A percentile compares a stretch with the other conserved stretches of the same genome.
phyloP scores from a whole-genome alignment of 2,797 vertebrate genomes.

The Pipistrellus pipistrellus region DNA sequence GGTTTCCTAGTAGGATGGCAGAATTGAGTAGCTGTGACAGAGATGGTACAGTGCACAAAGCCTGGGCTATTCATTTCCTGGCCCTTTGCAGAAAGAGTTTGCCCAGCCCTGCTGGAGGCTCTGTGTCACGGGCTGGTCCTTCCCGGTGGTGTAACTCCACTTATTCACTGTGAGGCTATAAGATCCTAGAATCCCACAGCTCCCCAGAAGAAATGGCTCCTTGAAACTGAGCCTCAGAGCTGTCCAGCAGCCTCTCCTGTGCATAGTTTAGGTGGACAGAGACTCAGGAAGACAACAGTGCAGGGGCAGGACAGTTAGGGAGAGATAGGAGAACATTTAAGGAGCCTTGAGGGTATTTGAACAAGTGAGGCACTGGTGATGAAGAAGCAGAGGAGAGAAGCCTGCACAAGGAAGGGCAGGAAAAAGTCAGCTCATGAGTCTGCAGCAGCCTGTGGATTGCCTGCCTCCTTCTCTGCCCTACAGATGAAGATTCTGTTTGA shows the following conservation, averaged over 20 bases:
- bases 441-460: too few relatives aligned
- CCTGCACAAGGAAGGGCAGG: not conserved
- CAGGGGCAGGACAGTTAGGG: not conserved
- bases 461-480: not conserved
- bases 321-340: too few relatives aligned
- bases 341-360: not conserved
- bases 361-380: not conserved
- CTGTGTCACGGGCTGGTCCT: accelerated
- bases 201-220: not conserved
- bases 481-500: not conserved
- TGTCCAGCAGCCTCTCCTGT: not conserved
- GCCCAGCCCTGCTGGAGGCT: accelerated
- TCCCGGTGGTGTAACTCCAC: accelerated
- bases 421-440: accelerated
- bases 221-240: accelerated
- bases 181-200: accelerated
- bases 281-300: accelerated
- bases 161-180: accelerated
- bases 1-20: accelerated
- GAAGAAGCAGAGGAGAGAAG: not conserved
- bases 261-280: not conserved
- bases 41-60: accelerated
- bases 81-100: not conserved
- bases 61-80: accelerated
- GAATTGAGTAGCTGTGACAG: not conserved